Percentiles rank a stretch among this genome's conserved stretches.
These are phyloP conservation scores for Polymixis flavicincta DNA, from an alignment of 2,888 invertebrate species.

Conservation along the genomic window DNA sequence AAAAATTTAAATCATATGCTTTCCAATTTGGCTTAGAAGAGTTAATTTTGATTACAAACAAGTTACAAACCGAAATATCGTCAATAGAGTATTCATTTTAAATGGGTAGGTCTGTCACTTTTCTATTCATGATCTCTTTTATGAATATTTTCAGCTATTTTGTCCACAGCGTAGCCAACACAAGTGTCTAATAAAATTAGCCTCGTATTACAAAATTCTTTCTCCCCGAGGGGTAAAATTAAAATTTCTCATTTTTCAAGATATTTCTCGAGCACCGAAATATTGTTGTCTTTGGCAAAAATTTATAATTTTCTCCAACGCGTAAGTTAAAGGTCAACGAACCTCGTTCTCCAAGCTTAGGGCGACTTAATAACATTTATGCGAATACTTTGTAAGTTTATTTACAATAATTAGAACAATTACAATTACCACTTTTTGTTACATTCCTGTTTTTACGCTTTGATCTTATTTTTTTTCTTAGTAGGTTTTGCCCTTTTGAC, in stretches of 20 bases:
- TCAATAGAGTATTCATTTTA: too few relatives aligned
- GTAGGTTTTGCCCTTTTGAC: conserved; percentile 7
- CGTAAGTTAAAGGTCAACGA: conserved; percentile 18
- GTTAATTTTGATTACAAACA: neutral
- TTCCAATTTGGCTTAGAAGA: neutral
- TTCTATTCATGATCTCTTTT: too few relatives aligned
- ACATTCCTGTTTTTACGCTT: neutral
- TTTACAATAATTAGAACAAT: conserved; percentile 25
- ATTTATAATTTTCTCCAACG: conserved; percentile 16
- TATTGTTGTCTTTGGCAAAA: conserved; percentile 27
- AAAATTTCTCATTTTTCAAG: neutral
- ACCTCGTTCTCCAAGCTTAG: neutral
- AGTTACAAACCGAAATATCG: neutral
- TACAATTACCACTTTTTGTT: conserved; percentile 10
- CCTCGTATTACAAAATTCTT: conserved; percentile 8
- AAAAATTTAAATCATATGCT: too few relatives aligned
- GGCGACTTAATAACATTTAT: conserved; percentile 20
- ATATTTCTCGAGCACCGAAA: conserved; percentile 3
- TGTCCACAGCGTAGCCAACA: neutral
- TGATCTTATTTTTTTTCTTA: neutral
- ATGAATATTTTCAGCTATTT: neutral
- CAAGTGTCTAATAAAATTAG: conserved; percentile 23
- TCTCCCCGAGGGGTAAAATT: conserved; percentile 1
- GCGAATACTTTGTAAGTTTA: conserved; percentile 29
- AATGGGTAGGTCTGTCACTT: too few relatives aligned